phyloP scores from a whole-genome alignment of 2,113 vertebrate genomes.

The Myiopsitta monachus region DNA sequence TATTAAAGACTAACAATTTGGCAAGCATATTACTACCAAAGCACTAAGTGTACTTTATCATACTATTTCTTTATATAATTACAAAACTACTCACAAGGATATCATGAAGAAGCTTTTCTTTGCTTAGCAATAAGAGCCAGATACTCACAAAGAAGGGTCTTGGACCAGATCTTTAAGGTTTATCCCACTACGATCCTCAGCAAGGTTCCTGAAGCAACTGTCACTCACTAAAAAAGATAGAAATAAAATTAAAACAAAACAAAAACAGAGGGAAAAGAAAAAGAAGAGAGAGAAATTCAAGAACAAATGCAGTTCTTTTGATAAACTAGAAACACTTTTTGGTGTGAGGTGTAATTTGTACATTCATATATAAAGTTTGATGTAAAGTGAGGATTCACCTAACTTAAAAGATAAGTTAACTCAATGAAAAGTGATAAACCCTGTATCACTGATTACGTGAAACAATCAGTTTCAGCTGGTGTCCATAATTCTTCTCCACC shows the following conservation, averaged over 20 bases:
- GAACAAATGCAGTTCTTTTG: neutral
- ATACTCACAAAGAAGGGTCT: slow-evolving; percentile 97
- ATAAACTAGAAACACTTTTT: neutral
- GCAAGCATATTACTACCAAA: neutral
- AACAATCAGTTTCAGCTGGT: neutral
- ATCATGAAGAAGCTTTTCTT: slow-evolving; percentile 50
- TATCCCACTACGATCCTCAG: slow-evolving; percentile 98
- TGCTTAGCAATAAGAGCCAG: slow-evolving; percentile 66
- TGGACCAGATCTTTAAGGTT: slow-evolving; percentile 99
- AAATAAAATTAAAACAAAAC: slow-evolving; percentile 47
- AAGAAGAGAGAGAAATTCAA: neutral
- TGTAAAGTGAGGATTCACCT: neutral
- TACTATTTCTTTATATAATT: slow-evolving; percentile 15
- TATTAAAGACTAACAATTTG: neutral
- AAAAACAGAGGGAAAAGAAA: neutral
- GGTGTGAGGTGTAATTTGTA: neutral
- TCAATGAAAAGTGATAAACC: neutral
- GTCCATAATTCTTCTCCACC: neutral
- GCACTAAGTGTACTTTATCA: neutral
- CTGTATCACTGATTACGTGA: neutral
- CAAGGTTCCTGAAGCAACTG: slow-evolving; percentile 98
- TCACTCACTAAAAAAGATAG: slow-evolving; percentile 89
- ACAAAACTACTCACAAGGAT: slow-evolving; percentile 35
- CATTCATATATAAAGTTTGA: neutral
- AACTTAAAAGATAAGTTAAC: neutral